Evolutionary conservation across 1,140 invertebrate species (phyloP).

Genomic region (Zaprionus ghesquierei): DNA sequence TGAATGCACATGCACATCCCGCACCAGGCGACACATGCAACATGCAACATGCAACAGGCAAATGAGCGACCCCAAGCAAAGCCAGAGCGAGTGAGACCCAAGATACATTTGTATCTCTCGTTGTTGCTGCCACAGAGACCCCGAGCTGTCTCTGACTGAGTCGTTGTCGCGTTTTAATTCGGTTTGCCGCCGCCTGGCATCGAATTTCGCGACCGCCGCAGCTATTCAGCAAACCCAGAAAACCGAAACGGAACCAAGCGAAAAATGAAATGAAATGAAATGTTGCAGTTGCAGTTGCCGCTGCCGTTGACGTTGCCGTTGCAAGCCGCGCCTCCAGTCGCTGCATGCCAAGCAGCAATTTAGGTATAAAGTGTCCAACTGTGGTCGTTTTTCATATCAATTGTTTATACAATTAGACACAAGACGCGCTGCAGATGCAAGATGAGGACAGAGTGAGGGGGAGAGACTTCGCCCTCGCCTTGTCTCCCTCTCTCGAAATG

Average conservation of each 20-base stretch:
- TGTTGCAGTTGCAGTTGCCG: constrained; percentile 40
- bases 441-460: not conserved
- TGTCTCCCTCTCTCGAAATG: constrained; percentile 45
- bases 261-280: constrained; percentile 8
- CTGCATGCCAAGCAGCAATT: constrained; percentile 76
- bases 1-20: not conserved
- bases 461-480: too few relatives aligned
- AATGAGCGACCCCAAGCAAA: constrained; percentile 66
- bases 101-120: constrained; percentile 40
- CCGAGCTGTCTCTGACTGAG: constrained; percentile 1
- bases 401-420: constrained; percentile 72
- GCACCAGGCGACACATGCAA: not conserved
- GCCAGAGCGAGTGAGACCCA: constrained; percentile 32
- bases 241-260: constrained; percentile 65
- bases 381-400: constrained; percentile 71
- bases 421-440: constrained; percentile 38
- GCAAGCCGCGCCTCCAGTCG: constrained; percentile 39
- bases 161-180: constrained; percentile 26
- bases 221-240: constrained; percentile 75
- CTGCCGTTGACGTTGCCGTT: constrained; percentile 36
- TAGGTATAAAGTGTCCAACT: constrained; percentile 79
- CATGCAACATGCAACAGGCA: constrained; percentile 30
- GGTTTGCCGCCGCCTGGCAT: constrained; percentile 54
- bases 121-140: constrained; percentile 32
- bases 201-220: constrained; percentile 69